Conservation (phyloP, 2,888 invertebrate species). For the Pelosia muscerda region DNA sequence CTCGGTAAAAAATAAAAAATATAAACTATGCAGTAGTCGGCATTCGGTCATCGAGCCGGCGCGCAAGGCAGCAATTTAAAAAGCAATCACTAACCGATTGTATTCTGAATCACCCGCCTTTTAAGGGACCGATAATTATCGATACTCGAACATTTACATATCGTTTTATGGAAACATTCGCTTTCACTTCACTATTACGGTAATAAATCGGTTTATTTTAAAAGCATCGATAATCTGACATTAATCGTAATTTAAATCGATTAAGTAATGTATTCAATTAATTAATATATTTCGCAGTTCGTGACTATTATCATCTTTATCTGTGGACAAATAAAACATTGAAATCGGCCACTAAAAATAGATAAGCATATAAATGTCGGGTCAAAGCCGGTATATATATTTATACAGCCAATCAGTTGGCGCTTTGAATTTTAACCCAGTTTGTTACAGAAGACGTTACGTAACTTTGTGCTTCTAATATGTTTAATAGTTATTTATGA, state of each 20-base stretch:
- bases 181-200: conserved; percentile 71
- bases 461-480: neutral
- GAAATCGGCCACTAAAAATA: neutral
- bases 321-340: neutral
- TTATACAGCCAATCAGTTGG: neutral
- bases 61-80: conserved; percentile 75
- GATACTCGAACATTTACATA: conserved; percentile 75
- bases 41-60: conserved; percentile 56
- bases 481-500: neutral
- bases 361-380: neutral
- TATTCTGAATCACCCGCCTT: conserved; percentile 73
- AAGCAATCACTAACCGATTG: conserved; percentile 78
- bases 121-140: conserved; percentile 80
- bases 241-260: conserved; percentile 34
- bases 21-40: conserved; percentile 67
- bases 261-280: conserved; percentile 25
- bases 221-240: conserved; percentile 35
- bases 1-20: conserved; percentile 64
- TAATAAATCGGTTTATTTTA: conserved; percentile 41
- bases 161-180: conserved; percentile 63
- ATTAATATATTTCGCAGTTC: conserved; percentile 7
- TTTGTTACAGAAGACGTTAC: neutral
- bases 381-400: neutral
- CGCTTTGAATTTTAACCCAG: neutral
- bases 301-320: neutral